These are phyloP conservation scores for Sycophila sp. DNA, from an alignment of 1,140 invertebrate species.

Conservation along the genomic window DNA sequence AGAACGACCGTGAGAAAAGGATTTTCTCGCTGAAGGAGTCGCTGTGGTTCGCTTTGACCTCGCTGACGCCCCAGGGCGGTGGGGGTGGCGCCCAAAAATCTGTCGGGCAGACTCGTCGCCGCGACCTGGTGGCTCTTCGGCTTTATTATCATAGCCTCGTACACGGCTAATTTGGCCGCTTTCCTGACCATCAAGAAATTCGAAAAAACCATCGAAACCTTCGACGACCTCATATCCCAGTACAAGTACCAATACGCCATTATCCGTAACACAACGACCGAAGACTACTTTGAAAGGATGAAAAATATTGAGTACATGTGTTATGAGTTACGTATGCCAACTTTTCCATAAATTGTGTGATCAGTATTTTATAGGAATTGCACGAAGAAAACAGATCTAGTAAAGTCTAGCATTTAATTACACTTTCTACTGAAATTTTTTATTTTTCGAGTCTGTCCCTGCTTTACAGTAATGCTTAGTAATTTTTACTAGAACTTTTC, in stretches of 20 bases:
- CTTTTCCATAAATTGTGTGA: no score
- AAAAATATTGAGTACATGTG: conserved; percentile 93
- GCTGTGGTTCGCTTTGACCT: conserved; percentile 99
- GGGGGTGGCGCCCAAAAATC: conserved; percentile 94
- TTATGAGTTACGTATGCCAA: conserved; percentile 83
- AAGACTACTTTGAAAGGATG: conserved; percentile 96
- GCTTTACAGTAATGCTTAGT: no score
- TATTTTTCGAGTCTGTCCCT: no score
- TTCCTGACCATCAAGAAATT: conserved; percentile 92
- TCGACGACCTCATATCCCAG: conserved; percentile 94
- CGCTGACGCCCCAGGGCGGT: conserved; percentile 93
- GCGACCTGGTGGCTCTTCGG: conserved; percentile 99
- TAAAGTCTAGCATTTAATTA: no score
- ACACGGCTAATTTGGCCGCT: conserved; percentile 95
- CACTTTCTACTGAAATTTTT: no score
- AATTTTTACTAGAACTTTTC: no score
- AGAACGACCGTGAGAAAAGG: conserved; percentile 91
- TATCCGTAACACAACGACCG: conserved; percentile 82
- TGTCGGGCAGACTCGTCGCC: conserved; percentile 90
- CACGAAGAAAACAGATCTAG: no score
- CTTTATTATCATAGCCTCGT: conserved; percentile 98
- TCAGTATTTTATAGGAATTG: no score
- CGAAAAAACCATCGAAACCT: conserved; percentile 90
- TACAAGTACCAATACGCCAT: conserved; percentile 96
- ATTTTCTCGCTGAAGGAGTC: conserved; percentile 96